These are phyloP conservation scores for Steinernema khuongi DNA, from an alignment of 1,140 invertebrate genomes.

Conservation along the genomic window DNA sequence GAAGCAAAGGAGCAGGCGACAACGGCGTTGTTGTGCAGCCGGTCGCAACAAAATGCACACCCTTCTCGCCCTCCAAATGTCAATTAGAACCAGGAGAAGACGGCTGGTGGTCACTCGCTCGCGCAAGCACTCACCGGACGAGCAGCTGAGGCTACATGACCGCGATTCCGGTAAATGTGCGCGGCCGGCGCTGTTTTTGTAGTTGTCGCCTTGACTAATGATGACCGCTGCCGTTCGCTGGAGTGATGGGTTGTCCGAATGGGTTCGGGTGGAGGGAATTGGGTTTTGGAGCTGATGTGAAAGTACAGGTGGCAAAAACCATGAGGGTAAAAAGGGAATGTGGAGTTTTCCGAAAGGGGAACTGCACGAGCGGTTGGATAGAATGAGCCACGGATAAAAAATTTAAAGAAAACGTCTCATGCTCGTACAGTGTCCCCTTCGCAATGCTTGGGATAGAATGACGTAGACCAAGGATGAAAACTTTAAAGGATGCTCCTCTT, in stretches of 20 bases:
- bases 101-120: not conserved
- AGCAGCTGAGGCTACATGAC: slow-evolving; percentile 14
- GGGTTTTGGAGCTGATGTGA: not conserved
- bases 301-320: too few species aligned
- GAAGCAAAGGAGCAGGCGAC: too few species aligned
- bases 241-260: not conserved
- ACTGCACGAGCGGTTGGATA: too few species aligned
- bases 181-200: not conserved
- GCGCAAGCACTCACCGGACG: too few species aligned
- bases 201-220: slow-evolving; percentile 10
- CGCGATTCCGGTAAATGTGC: slow-evolving; percentile 13
- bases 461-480: too few species aligned
- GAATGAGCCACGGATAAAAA: too few species aligned
- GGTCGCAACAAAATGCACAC: not conserved
- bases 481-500: too few species aligned
- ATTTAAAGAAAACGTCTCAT: too few species aligned
- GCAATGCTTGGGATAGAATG: too few species aligned
- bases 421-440: too few species aligned
- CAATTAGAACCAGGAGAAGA: slow-evolving; percentile 1
- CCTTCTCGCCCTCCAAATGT: slow-evolving; percentile 7
- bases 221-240: not conserved
- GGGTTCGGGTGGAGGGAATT: not conserved
- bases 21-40: not conserved
- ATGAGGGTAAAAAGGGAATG: too few species aligned
- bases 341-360: too few species aligned